These are phyloP conservation scores for Oryzias dopingdopingensis DNA, from an alignment of 2,797 vertebrate genomes.

Conservation along the genomic window DNA sequence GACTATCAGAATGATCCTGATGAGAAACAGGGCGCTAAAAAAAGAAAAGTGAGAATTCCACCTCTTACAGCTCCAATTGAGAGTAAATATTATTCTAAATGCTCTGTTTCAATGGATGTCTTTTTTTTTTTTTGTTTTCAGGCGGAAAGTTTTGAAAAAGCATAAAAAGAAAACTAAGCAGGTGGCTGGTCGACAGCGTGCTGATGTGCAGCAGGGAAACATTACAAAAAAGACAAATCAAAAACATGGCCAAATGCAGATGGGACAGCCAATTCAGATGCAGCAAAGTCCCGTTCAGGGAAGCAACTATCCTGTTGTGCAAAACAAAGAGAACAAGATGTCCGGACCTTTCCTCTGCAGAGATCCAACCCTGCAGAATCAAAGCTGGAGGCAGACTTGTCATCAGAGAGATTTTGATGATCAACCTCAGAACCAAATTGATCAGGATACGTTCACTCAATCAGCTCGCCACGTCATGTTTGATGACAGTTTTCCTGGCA, in stretches of 20 bases:
- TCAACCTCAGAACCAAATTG: neutral
- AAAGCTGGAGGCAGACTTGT: conserved; percentile 3
- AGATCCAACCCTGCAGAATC: conserved; percentile 8
- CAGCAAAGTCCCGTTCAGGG: conserved; percentile 53
- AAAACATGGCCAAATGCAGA: neutral
- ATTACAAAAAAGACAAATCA: neutral
- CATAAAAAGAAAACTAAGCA: conserved; percentile 36
- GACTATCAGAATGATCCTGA: neutral
- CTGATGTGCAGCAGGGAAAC: neutral
- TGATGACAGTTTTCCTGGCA: neutral
- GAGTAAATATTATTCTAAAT: neutral
- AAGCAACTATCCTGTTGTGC: conserved; percentile 13
- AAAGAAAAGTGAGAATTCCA: conserved; percentile 38
- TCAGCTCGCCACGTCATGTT: neutral
- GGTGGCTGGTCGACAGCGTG: neutral
- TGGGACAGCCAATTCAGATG: neutral
- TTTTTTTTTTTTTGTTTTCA: conserved; percentile 8
- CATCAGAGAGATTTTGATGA: neutral
- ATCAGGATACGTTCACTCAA: neutral
- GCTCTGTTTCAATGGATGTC: neutral
- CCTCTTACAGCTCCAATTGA: neutral
- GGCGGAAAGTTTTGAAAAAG: conserved; percentile 31
- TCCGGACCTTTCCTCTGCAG: neutral
- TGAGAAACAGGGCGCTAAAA: conserved; percentile 46
- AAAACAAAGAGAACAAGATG: conserved; percentile 57